phyloP scores from a whole-genome alignment of 2,888 invertebrate genomes.

The Plagiodera versicolora region DNA sequence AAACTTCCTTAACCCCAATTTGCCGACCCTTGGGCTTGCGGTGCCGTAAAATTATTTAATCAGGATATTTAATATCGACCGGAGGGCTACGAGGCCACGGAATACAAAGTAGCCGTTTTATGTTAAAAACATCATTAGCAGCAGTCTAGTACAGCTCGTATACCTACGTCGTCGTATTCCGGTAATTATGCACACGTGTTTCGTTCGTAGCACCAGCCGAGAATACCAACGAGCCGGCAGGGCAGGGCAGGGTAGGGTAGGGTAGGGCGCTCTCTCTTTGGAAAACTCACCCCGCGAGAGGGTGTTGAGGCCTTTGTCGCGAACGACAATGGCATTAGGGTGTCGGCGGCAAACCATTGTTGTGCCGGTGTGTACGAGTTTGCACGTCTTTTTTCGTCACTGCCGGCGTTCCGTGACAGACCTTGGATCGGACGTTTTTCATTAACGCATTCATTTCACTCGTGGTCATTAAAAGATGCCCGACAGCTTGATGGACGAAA shows the following conservation, averaged over 20 bases:
- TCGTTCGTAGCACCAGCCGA: slow-evolving; percentile 38
- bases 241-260: background rate
- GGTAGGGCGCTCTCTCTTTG: background rate
- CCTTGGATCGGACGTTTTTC: background rate
- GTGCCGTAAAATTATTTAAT: slow-evolving; percentile 27
- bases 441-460: background rate
- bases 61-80: slow-evolving; percentile 33
- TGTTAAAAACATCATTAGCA: slow-evolving; percentile 38
- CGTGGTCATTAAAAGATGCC: no score
- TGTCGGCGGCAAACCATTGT: background rate
- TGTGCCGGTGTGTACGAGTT: slow-evolving; percentile 19
- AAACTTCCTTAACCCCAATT: slow-evolving; percentile 25
- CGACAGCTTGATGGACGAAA: no score
- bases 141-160: slow-evolving; percentile 34
- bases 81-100: slow-evolving; percentile 9
- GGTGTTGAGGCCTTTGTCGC: background rate
- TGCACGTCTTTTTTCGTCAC: slow-evolving; percentile 29
- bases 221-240: slow-evolving; percentile 37
- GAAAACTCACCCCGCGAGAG: background rate
- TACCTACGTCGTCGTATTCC: slow-evolving; percentile 28
- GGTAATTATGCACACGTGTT: slow-evolving; percentile 46
- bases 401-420: background rate
- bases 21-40: slow-evolving; percentile 22
- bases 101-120: slow-evolving; percentile 33
- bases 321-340: background rate